These are phyloP conservation scores for Hipparchia sbordonii DNA, from an alignment of 2,888 invertebrate species.

Conservation along the genomic window DNA sequence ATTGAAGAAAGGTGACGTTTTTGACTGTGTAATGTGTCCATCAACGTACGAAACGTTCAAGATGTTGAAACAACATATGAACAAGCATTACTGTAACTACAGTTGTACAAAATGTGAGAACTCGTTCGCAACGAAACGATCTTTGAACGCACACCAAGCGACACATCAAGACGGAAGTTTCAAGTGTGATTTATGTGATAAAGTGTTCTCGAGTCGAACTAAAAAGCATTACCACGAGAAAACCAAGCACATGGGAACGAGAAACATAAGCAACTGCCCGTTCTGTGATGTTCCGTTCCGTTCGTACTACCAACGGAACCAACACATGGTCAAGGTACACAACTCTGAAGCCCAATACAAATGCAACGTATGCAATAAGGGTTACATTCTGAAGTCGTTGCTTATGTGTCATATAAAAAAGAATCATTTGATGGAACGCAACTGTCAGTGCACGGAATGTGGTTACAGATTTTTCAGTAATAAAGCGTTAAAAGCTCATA, in stretches of 20 bases:
- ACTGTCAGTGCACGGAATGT: conserved; percentile 77
- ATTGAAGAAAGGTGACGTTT: conserved; percentile 63
- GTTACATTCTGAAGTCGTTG: conserved; percentile 64
- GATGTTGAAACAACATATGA: conserved; percentile 75
- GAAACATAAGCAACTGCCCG: conserved; percentile 69
- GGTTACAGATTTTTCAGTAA: conserved; percentile 78
- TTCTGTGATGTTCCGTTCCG: conserved; percentile 66
- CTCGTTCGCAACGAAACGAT: conserved; percentile 63
- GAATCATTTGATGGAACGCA: conserved; percentile 74
- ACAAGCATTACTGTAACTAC: conserved; percentile 67
- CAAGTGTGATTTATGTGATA: conserved; percentile 70
- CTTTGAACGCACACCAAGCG: conserved; percentile 57
- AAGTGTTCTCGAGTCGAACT: conserved; percentile 59
- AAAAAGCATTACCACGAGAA: conserved; percentile 72
- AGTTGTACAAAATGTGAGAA: conserved; percentile 61
- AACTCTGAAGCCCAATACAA: conserved; percentile 71
- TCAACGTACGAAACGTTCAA: conserved; percentile 72
- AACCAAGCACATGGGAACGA: conserved; percentile 65
- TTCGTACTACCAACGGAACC: conserved; percentile 71
- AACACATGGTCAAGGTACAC: conserved; percentile 70
- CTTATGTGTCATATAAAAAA: conserved; percentile 72
- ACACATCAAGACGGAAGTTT: conserved; percentile 67
- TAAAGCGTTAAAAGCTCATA: conserved; percentile 78
- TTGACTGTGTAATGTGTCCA: conserved; percentile 65
- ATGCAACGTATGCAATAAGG: conserved; percentile 67